These are phyloP conservation scores for Drosophila algonquin DNA, from an alignment of 2,888 invertebrate genomes.

Conservation along the genomic window DNA sequence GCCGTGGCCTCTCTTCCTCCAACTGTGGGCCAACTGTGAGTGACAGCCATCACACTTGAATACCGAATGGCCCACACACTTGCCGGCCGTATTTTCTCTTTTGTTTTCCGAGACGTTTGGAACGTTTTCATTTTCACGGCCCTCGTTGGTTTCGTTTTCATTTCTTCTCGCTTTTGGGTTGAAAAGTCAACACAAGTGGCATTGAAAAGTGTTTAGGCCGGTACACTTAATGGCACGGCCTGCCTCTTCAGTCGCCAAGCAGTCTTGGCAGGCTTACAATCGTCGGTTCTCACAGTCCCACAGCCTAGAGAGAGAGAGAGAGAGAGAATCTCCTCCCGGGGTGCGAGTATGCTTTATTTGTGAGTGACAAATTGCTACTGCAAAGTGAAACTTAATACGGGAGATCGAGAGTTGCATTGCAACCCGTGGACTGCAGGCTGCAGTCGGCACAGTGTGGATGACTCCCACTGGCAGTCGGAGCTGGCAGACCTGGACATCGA, in stretches of 20 bases:
- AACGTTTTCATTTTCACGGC: slow-evolving; percentile 70
- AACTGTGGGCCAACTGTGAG: slow-evolving; percentile 19
- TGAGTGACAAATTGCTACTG: slow-evolving; percentile 69
- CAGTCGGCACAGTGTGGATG: slow-evolving; percentile 4
- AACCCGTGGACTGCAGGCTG: neutral
- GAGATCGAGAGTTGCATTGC: slow-evolving; percentile 17
- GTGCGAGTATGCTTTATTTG: slow-evolving; percentile 29
- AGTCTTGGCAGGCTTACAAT: slow-evolving; percentile 19
- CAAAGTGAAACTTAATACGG: slow-evolving; percentile 52
- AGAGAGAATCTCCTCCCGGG: slow-evolving; percentile 26
- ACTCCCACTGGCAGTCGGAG: slow-evolving; percentile 29
- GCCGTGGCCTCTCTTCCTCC: slow-evolving; percentile 29
- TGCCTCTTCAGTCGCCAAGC: slow-evolving; percentile 51
- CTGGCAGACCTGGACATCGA: slow-evolving; percentile 1
- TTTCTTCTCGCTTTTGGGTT: slow-evolving; percentile 52
- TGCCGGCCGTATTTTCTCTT: slow-evolving; percentile 61
- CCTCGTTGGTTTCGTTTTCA: slow-evolving; percentile 62
- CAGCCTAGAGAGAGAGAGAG: too few relatives aligned
- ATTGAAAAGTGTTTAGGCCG: slow-evolving; percentile 47
- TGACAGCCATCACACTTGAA: slow-evolving; percentile 62
- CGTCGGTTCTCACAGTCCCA: too few relatives aligned
- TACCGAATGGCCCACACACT: slow-evolving; percentile 43
- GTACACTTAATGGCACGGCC: slow-evolving; percentile 38
- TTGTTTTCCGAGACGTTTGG: slow-evolving; percentile 40
- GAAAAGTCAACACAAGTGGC: slow-evolving; percentile 65